These are phyloP conservation scores for Meganola albula DNA, from an alignment of 2,888 invertebrate genomes.

Conservation along the genomic window DNA sequence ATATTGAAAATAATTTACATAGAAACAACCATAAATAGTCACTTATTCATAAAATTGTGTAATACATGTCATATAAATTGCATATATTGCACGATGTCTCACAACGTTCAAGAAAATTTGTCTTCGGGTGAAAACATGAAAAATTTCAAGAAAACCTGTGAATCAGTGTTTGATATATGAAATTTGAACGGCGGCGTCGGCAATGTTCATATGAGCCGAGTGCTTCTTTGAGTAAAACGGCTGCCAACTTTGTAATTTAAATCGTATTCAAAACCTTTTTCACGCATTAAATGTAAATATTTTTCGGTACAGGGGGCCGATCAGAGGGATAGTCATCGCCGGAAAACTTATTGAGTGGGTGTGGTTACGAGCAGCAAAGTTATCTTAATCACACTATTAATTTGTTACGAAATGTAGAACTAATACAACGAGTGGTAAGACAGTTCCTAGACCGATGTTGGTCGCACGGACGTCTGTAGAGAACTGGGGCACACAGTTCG, in stretches of 20 bases:
- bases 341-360: no score
- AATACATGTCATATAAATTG: constrained; percentile 27
- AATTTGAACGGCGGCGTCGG: constrained; percentile 34
- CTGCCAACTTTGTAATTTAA: constrained; percentile 11
- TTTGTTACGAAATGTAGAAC: no score
- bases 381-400: no score
- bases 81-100: constrained; percentile 25
- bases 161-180: constrained; percentile 34
- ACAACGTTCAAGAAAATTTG: constrained; percentile 29
- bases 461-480: no score
- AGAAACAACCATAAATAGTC: constrained; percentile 29
- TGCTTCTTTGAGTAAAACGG: constrained; percentile 9
- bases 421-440: no score
- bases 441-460: no score
- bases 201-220: constrained; percentile 13
- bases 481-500: no score
- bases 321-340: no score
- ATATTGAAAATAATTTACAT: constrained; percentile 9
- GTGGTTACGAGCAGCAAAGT: no score
- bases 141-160: constrained; percentile 28
- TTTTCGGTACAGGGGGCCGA: no score
- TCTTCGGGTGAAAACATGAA: constrained; percentile 28
- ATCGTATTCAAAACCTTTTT: no score
- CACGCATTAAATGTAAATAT: no score
- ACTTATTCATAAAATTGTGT: constrained; percentile 28